Evolutionary conservation across 2,113 vertebrate species (phyloP).

Genomic region (Hepsetus odoe): DNA sequence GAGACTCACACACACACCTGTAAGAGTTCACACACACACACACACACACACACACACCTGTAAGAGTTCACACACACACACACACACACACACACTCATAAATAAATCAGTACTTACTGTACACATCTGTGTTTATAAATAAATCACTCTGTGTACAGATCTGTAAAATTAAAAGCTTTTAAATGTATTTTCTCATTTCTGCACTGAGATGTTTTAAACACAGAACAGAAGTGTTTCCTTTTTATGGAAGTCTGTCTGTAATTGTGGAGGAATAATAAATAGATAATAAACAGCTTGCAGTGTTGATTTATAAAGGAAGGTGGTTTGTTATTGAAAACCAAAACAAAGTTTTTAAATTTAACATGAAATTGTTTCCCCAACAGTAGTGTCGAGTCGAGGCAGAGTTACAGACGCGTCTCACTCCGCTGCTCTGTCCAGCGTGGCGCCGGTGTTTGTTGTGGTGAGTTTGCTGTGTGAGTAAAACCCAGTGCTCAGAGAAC

Average conservation of each 20-base stretch:
- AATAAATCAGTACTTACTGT: too few species aligned
- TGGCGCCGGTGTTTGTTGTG: slow-evolving; percentile 87
- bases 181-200: too few species aligned
- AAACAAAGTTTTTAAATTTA: neutral
- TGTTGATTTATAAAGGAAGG: too few species aligned
- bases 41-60: neutral
- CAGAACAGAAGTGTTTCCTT: too few species aligned
- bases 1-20: slow-evolving; percentile 4
- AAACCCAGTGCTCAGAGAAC: neutral
- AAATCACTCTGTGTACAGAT: too few species aligned
- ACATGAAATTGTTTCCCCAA: slow-evolving; percentile 1
- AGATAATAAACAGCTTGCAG: too few species aligned
- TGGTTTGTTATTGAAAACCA: neutral
- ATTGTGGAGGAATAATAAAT: too few species aligned
- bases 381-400: slow-evolving; percentile 66
- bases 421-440: slow-evolving; percentile 81
- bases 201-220: too few species aligned
- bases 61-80: slow-evolving; percentile 15
- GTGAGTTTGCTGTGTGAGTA: slow-evolving; percentile 71
- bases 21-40: slow-evolving; percentile 11
- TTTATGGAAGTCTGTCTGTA: too few species aligned
- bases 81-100: too few species aligned
- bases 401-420: slow-evolving; percentile 79
- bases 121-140: too few species aligned
- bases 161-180: too few species aligned